Evolutionary conservation across 2,797 vertebrate species (phyloP).

Genomic region (Nannoperca australis): DNA sequence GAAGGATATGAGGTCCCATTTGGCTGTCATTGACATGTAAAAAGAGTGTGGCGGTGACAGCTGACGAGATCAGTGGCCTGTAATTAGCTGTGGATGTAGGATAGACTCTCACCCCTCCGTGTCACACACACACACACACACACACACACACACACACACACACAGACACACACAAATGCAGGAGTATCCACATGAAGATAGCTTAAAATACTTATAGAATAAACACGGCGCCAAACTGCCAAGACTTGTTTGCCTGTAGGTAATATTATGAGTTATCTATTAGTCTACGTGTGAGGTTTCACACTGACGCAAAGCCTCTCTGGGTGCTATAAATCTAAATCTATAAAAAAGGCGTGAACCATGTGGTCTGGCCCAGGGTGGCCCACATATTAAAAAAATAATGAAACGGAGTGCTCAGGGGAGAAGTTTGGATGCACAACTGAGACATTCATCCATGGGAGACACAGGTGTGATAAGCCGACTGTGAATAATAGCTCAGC

Average conservation of each 20-base stretch:
- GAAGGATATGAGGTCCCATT: slow-evolving; percentile 85
- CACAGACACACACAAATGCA: slow-evolving; percentile 7
- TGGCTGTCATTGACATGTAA: slow-evolving; percentile 90
- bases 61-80: slow-evolving; percentile 82
- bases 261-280: slow-evolving; percentile 45
- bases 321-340: slow-evolving; percentile 57
- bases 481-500: slow-evolving; percentile 63
- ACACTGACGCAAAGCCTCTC: slow-evolving; percentile 25
- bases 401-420: slow-evolving; percentile 42
- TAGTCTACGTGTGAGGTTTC: slow-evolving; percentile 62
- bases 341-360: slow-evolving; percentile 37
- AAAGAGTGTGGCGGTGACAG: slow-evolving; percentile 87
- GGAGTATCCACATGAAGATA: background rate
- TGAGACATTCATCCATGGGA: slow-evolving; percentile 60
- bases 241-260: slow-evolving; percentile 28
- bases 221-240: background rate
- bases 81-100: slow-evolving; percentile 72
- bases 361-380: slow-evolving; percentile 53
- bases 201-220: background rate
- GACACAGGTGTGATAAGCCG: slow-evolving; percentile 76
- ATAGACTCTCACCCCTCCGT: slow-evolving; percentile 43
- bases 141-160: slow-evolving; percentile 10
- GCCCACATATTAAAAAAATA: slow-evolving; percentile 49
- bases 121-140: slow-evolving; percentile 25
- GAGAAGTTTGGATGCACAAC: slow-evolving; percentile 59